Percentiles rank a stretch among this genome's conserved stretches.
phyloP scores from a whole-genome alignment of 2,888 invertebrate species.

The Oligia strigilis region DNA sequence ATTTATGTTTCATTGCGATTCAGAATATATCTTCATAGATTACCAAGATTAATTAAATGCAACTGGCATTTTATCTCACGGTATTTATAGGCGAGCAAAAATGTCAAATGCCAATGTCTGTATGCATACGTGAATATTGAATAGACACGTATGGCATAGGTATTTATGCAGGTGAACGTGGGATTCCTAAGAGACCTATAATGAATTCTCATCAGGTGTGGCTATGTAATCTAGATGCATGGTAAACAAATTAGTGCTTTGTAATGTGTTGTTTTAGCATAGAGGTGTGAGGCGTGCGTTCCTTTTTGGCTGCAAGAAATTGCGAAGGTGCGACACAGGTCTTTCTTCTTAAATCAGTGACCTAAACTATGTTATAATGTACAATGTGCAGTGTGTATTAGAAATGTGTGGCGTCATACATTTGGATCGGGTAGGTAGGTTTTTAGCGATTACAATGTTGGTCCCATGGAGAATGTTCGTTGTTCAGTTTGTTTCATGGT shows the following conservation, averaged over 20 bases:
- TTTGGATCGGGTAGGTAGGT: too few species aligned
- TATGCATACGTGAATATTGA: slow-evolving; percentile 36
- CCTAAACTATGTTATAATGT: background rate
- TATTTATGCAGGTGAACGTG: slow-evolving; percentile 25
- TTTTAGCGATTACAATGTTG: background rate
- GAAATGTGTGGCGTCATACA: background rate
- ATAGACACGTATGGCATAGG: slow-evolving; percentile 19
- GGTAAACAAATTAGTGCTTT: background rate
- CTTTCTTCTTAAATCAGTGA: background rate
- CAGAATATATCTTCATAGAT: slow-evolving; percentile 22
- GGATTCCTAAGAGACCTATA: slow-evolving; percentile 9
- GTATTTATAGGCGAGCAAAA: slow-evolving; percentile 60
- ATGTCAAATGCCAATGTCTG: slow-evolving; percentile 48
- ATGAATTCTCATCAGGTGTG: background rate
- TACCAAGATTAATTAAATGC: slow-evolving; percentile 50
- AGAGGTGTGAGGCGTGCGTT: background rate
- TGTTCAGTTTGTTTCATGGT: background rate
- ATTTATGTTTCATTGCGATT: background rate
- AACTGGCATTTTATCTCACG: slow-evolving; percentile 54
- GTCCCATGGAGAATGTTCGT: background rate
- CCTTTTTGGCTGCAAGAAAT: background rate
- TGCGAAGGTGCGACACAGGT: too few species aligned
- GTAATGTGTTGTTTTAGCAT: background rate
- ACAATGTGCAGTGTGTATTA: background rate
- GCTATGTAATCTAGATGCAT: background rate